Percentiles rank a stretch among this genome's conserved stretches.
phyloP scores from a whole-genome alignment of 2,113 vertebrate species.

The Reinhardtius hippoglossoides region DNA sequence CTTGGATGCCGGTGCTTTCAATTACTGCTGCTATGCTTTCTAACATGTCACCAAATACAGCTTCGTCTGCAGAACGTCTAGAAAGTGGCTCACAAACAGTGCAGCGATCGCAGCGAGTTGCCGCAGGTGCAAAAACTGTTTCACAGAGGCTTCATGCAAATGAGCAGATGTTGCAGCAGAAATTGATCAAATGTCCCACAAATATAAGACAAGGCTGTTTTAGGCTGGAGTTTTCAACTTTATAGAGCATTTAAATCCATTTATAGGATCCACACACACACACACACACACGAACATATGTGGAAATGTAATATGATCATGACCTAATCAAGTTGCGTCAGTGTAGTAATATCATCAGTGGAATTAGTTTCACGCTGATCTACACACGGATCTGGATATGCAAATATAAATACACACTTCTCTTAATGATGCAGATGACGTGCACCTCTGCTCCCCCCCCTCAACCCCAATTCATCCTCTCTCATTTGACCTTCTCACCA shows the following conservation, averaged over 20 bases:
- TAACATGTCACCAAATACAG: constrained; percentile 53
- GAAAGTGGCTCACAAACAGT: constrained; percentile 56
- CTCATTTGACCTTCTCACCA: constrained; percentile 60
- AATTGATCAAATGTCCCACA: constrained; percentile 45
- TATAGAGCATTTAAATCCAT: constrained; percentile 37
- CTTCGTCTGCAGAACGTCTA: constrained; percentile 70
- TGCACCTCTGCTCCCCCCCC: constrained; percentile 8
- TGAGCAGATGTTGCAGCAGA: constrained; percentile 65
- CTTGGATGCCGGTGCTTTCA: constrained; percentile 55
- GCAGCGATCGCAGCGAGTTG: constrained; percentile 46
- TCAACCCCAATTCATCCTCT: constrained; percentile 21
- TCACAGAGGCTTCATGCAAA: constrained; percentile 63
- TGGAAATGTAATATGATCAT: constrained; percentile 13
- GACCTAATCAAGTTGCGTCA: constrained; percentile 61
- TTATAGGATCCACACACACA: constrained; percentile 1
- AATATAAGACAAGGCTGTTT: constrained; percentile 31
- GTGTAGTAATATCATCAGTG: constrained; percentile 58
- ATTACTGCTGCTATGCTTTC: constrained; percentile 50
- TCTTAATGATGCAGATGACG: constrained; percentile 61
- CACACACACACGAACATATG: neutral
- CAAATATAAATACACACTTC: constrained; percentile 40
- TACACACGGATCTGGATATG: constrained; percentile 41
- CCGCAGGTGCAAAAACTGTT: constrained; percentile 65
- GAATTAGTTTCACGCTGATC: constrained; percentile 62
- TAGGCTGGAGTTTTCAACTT: constrained; percentile 28